Evolutionary conservation across 2,888 invertebrate species (phyloP).

Genomic region (Troides helena): DNA sequence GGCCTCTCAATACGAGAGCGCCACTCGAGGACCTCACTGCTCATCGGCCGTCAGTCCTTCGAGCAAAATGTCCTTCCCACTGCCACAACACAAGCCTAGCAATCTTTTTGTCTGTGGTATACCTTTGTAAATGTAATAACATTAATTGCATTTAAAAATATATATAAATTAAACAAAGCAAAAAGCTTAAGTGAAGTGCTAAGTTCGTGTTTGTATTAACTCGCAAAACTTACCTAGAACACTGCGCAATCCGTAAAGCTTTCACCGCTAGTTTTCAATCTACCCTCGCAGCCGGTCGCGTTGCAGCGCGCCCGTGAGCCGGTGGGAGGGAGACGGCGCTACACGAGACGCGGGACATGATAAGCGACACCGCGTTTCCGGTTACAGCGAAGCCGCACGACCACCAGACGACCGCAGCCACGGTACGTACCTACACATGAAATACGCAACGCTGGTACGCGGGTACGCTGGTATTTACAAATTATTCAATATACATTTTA

Average conservation of each 20-base stretch:
- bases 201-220: conserved; percentile 1
- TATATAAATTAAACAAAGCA: too few relatives aligned
- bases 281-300: background rate
- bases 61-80: too few relatives aligned
- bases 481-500: too few relatives aligned
- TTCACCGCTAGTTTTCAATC: conserved; percentile 2
- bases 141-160: too few relatives aligned
- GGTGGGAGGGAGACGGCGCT: conserved; percentile 4
- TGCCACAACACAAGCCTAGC: too few relatives aligned
- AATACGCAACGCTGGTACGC: background rate
- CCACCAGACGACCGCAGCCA: conserved; percentile 16
- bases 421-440: background rate
- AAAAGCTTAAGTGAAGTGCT: background rate
- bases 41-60: too few relatives aligned
- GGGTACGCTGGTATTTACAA: too few relatives aligned
- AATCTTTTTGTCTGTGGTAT: too few relatives aligned
- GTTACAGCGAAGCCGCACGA: conserved; percentile 25
- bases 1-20: too few relatives aligned
- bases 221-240: background rate
- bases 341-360: conserved; percentile 3
- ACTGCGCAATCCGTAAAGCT: background rate
- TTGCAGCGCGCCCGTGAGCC: background rate
- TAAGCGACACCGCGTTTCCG: conserved; percentile 10
- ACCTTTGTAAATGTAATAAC: too few relatives aligned
- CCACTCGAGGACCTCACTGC: too few relatives aligned